A percentile compares a stretch with the other conserved stretches of the same genome.
Conservation (phyloP, 2,113 vertebrate genomes). For the Micromys minutus region DNA sequence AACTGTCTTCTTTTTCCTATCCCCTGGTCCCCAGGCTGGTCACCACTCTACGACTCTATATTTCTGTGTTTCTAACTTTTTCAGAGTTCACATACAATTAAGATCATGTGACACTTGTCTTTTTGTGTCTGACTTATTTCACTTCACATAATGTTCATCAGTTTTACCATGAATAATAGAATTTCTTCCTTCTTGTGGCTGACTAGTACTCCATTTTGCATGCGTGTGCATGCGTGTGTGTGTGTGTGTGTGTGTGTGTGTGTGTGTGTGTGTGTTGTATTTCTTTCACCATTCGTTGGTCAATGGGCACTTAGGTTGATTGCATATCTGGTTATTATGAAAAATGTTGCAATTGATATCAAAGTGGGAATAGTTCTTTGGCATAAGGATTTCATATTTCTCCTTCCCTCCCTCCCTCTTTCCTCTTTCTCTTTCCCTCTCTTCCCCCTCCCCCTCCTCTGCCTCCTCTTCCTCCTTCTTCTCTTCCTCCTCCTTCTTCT, state of each 20-base stretch:
- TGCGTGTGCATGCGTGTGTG: too few relatives aligned
- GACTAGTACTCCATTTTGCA: background rate
- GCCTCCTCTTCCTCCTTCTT: background rate
- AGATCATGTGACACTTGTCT: background rate
- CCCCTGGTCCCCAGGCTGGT: background rate
- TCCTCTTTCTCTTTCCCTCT: background rate
- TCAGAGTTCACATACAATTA: background rate
- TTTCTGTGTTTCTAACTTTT: background rate
- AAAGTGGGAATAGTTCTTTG: background rate
- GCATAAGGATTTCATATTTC: background rate
- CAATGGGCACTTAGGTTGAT: background rate
- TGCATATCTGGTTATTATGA: background rate
- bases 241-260: background rate
- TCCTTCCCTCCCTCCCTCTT: background rate
- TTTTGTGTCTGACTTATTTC: background rate
- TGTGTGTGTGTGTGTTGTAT: background rate
- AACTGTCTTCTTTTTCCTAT: background rate
- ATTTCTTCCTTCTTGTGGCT: background rate
- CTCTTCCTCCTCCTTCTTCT: fast-evolving
- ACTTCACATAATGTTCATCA: background rate
- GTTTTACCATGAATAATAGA: background rate
- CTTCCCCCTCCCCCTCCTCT: background rate
- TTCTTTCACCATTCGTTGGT: background rate
- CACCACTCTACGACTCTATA: background rate
- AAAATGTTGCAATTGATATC: background rate